Conservation (phyloP, 1,140 invertebrate genomes). For the Batillaria attramentaria region DNA sequence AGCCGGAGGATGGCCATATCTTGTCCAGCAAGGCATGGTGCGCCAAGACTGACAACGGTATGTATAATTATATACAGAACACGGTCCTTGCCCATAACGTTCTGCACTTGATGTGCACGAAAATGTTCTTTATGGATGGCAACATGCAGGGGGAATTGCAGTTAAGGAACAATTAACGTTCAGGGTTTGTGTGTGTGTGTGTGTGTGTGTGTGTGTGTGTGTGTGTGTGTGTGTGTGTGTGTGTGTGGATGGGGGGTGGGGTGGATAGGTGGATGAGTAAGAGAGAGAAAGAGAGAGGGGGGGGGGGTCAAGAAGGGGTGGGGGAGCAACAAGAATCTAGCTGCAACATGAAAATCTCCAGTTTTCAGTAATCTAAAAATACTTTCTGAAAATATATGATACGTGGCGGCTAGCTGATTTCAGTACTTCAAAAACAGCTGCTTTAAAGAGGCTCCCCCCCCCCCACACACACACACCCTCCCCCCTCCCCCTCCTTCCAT, state of each 20-base stretch:
- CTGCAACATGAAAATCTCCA: no score
- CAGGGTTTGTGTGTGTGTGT: neutral
- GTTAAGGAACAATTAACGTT: no score
- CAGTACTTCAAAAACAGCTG: neutral
- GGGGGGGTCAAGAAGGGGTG: neutral
- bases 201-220: neutral
- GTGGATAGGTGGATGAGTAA: neutral
- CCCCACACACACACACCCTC: no score
- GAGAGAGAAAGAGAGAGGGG: slow-evolving; percentile 6
- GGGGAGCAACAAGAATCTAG: no score
- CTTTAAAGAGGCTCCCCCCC: no score
- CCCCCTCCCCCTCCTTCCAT: no score
- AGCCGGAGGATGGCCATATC: slow-evolving; percentile 75
- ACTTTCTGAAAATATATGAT: neutral
- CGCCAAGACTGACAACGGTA: slow-evolving; percentile 74
- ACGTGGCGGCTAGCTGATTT: neutral
- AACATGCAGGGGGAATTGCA: no score
- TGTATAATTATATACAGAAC: no score
- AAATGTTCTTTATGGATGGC: no score
- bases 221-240: neutral
- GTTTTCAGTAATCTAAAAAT: neutral
- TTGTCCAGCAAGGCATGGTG: slow-evolving; percentile 76
- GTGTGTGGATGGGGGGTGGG: neutral
- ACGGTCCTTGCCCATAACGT: no score
- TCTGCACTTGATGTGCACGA: no score